A percentile compares a stretch with the other conserved stretches of the same genome.
Evolutionary conservation across 2,888 invertebrate species (phyloP).

Genomic region (Leptopilina drosophilae): DNA sequence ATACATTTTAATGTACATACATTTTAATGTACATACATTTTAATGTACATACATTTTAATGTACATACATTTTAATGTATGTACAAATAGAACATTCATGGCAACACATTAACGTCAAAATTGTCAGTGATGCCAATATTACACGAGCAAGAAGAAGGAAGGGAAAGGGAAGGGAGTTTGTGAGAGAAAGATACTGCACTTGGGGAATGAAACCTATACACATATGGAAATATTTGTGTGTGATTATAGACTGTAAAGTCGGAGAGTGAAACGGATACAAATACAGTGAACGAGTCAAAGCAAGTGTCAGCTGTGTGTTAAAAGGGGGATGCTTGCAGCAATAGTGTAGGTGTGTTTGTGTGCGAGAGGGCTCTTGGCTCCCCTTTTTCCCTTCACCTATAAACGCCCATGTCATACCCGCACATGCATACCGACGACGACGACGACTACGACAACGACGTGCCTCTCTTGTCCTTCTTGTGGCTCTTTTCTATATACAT

Average conservation of each 20-base stretch:
- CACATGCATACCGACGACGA: neutral
- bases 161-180: neutral
- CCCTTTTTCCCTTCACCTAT: neutral
- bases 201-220: neutral
- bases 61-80: too few relatives aligned
- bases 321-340: neutral
- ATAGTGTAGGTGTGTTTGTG: neutral
- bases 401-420: conserved; percentile 15
- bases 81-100: neutral
- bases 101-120: conserved; percentile 1
- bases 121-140: neutral
- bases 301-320: conserved; percentile 36
- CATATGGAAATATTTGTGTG: neutral
- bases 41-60: too few relatives aligned
- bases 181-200: neutral
- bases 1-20: too few relatives aligned
- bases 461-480: conserved; percentile 6
- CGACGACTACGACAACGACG: neutral
- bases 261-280: neutral
- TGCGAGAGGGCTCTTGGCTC: conserved; percentile 1
- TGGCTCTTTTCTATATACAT: neutral
- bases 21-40: too few relatives aligned
- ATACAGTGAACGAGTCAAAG: conserved; percentile 14
- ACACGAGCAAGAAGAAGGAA: too few relatives aligned
- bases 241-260: conserved; percentile 1